These are phyloP conservation scores for Sminthurinus signatus DNA, from an alignment of 1,140 invertebrate genomes.

Conservation along the genomic window DNA sequence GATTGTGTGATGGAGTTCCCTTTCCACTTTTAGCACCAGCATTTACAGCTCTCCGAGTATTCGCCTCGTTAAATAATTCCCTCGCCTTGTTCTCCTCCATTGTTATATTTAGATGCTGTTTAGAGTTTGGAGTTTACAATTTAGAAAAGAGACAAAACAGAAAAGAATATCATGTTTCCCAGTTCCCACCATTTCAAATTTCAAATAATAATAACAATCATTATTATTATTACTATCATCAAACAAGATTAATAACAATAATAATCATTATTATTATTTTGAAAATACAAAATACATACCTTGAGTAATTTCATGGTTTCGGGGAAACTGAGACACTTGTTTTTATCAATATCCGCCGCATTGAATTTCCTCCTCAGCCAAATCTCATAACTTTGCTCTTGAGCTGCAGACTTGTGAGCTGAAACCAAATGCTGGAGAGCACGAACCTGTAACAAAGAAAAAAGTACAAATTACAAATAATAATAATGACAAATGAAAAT, in stretches of 20 bases:
- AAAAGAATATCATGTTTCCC: too few species aligned
- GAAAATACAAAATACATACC: too few species aligned
- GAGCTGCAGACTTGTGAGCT: constrained; percentile 21
- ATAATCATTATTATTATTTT: too few species aligned
- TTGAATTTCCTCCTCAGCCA: constrained; percentile 50
- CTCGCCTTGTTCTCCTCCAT: constrained; percentile 45
- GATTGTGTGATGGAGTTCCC: too few species aligned
- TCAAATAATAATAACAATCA: too few species aligned
- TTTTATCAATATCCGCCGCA: constrained; percentile 49
- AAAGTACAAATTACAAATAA: too few species aligned
- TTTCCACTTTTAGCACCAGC: constrained; percentile 45
- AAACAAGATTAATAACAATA: too few species aligned
- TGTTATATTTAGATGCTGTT: constrained; percentile 50
- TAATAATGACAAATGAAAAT: too few species aligned
- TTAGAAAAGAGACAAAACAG: too few species aligned
- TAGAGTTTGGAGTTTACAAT: too few species aligned
- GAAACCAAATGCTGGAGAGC: constrained; percentile 34
- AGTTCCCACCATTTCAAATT: too few species aligned
- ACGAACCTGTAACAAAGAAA: constrained; percentile 23
- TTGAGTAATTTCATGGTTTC: constrained; percentile 48
- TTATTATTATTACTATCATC: too few species aligned
- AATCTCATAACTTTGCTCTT: constrained; percentile 41
- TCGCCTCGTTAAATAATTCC: constrained; percentile 50
- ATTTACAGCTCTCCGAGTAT: constrained; percentile 50
- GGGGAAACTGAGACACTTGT: constrained; percentile 45